Evolutionary conservation across 2,888 invertebrate species (phyloP).

Genomic region (Ceriagrion tenellum): DNA sequence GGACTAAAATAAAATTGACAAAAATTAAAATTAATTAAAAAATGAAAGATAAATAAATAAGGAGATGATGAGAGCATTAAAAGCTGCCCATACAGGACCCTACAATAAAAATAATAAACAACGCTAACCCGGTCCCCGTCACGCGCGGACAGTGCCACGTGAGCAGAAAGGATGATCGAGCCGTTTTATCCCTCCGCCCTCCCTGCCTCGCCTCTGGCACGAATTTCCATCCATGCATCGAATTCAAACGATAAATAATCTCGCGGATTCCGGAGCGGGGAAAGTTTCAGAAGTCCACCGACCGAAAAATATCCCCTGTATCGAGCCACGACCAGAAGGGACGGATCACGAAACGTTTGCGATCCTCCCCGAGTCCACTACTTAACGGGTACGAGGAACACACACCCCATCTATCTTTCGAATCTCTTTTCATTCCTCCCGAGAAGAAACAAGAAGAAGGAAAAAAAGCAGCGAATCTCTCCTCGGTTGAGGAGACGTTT

Average conservation of each 20-base stretch:
- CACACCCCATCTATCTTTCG: background rate
- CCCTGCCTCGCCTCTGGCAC: background rate
- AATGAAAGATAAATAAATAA: too few relatives aligned
- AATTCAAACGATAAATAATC: background rate
- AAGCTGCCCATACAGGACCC: too few relatives aligned
- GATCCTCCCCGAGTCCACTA: background rate
- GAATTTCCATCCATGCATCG: slow-evolving; percentile 5
- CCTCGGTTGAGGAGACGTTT: background rate
- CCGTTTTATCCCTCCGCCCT: background rate
- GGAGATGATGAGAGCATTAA: too few relatives aligned
- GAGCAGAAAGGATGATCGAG: background rate
- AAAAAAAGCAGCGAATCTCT: background rate
- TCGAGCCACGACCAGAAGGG: background rate
- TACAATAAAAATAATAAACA: too few relatives aligned
- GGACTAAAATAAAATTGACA: too few relatives aligned
- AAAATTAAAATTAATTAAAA: too few relatives aligned
- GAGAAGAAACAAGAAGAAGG: background rate
- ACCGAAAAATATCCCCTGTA: background rate
- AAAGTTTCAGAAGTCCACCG: background rate
- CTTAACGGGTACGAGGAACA: background rate
- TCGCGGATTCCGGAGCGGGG: background rate
- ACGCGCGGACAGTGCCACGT: background rate
- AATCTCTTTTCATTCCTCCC: background rate
- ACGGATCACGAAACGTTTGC: background rate
- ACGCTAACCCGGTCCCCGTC: too few relatives aligned